Conservation (phyloP, 2,888 invertebrate species). For the Xestoiulus laeticollis region DNA sequence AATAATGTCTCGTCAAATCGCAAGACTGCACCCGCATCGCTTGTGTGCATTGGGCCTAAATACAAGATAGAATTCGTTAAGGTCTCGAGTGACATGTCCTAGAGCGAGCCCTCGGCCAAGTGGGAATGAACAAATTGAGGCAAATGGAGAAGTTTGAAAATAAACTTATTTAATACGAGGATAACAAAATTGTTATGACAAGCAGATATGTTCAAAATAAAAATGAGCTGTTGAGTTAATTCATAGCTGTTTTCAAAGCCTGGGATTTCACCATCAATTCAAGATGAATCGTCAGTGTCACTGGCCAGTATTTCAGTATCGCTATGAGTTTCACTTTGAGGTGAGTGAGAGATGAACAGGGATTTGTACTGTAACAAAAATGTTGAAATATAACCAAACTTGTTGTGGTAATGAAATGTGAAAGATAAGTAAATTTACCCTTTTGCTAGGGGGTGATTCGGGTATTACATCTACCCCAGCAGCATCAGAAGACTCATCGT, state of each 20-base stretch:
- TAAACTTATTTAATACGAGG: neutral
- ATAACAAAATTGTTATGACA: neutral
- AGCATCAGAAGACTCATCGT: neutral
- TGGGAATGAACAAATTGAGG: neutral
- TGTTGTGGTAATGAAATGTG: no score
- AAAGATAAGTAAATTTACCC: neutral
- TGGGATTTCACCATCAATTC: neutral
- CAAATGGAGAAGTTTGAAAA: neutral
- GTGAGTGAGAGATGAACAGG: neutral
- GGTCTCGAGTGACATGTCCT: no score
- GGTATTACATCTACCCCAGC: neutral
- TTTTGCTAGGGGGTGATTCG: neutral
- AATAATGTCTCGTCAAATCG: no score
- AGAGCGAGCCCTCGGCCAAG: no score
- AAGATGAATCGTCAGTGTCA: constrained; percentile 42
- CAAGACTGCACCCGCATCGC: no score
- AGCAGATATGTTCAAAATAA: constrained; percentile 19
- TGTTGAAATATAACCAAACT: neutral
- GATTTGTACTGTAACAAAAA: constrained; percentile 3
- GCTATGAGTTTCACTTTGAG: neutral
- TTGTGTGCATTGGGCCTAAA: no score
- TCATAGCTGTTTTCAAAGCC: neutral
- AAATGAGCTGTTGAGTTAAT: neutral
- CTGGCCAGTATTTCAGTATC: constrained; percentile 46
- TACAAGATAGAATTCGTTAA: no score